Evolutionary conservation across 2,113 vertebrate species (phyloP).

Genomic region (Phrynosoma blainvillii): DNA sequence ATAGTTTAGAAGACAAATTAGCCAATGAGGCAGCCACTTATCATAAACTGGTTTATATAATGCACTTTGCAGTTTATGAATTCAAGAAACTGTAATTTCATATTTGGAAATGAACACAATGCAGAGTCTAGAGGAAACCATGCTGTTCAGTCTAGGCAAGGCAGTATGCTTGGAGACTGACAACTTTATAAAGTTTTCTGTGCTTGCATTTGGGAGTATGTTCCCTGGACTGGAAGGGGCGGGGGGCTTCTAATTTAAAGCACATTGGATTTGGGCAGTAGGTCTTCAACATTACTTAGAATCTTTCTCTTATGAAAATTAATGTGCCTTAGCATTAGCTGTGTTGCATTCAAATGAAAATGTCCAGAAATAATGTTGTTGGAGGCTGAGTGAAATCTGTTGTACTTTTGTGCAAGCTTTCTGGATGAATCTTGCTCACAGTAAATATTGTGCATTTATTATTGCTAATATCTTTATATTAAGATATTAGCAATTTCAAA

Average conservation of each 20-base stretch:
- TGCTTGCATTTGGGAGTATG: background rate
- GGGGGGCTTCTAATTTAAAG: background rate
- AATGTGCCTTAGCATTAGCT: background rate
- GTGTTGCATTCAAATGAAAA: slow-evolving; percentile 41
- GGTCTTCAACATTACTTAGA: background rate
- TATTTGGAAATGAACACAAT: slow-evolving; percentile 49
- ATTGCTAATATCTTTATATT: background rate
- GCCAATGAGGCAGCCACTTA: slow-evolving; percentile 66
- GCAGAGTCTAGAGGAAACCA: slow-evolving; percentile 14
- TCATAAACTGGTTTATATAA: slow-evolving; percentile 73
- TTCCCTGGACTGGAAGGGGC: background rate
- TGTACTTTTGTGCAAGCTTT: background rate
- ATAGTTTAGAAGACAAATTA: slow-evolving; percentile 78
- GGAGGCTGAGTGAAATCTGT: background rate
- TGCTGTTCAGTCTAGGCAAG: background rate
- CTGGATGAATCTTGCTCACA: background rate
- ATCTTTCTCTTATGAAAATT: background rate
- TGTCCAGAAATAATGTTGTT: background rate
- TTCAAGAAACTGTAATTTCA: slow-evolving; percentile 59
- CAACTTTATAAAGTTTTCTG: slow-evolving; percentile 3
- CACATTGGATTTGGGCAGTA: background rate
- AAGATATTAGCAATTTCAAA: too few species aligned
- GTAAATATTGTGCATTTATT: background rate
- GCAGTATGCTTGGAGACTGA: background rate
- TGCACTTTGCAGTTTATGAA: slow-evolving; percentile 69